Evolutionary conservation across 2,888 invertebrate species (phyloP).

Genomic region (Gari tellinella): DNA sequence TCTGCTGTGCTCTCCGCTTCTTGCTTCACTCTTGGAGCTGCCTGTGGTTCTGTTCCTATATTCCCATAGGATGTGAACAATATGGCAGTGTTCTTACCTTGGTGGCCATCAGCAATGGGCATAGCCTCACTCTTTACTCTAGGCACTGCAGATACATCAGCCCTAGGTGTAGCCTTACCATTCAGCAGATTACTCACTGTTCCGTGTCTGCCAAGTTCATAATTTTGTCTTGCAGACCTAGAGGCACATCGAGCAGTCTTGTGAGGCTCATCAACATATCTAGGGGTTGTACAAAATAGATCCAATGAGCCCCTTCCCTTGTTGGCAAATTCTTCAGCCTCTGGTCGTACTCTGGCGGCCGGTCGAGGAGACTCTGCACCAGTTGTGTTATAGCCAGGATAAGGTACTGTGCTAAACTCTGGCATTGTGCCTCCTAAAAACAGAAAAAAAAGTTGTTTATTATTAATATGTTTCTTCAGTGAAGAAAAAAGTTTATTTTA

Average conservation of each 20-base stretch:
- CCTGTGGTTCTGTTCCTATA: constrained; percentile 62
- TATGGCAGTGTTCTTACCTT: constrained; percentile 64
- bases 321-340: constrained; percentile 76
- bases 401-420: constrained; percentile 53
- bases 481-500: too few relatives aligned
- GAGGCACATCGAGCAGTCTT: constrained; percentile 70
- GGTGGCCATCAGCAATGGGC: constrained; percentile 70
- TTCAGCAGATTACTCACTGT: constrained; percentile 68
- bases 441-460: not conserved
- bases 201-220: constrained; percentile 72
- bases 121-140: constrained; percentile 73
- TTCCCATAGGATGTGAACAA: constrained; percentile 69
- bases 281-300: constrained; percentile 66
- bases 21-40: constrained; percentile 63
- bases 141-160: constrained; percentile 63
- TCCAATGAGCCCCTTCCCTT: constrained; percentile 72
- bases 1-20: constrained; percentile 66
- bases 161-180: constrained; percentile 68
- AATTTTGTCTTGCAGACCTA: constrained; percentile 66
- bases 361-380: constrained; percentile 66
- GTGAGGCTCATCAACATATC: constrained; percentile 56
- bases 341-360: constrained; percentile 74
- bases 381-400: constrained; percentile 74
- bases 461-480: too few relatives aligned
- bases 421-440: constrained; percentile 8